Base-by-base conservation (phyloP, 2,113 vertebrate species). In the Istiophorus platypterus region DNA sequence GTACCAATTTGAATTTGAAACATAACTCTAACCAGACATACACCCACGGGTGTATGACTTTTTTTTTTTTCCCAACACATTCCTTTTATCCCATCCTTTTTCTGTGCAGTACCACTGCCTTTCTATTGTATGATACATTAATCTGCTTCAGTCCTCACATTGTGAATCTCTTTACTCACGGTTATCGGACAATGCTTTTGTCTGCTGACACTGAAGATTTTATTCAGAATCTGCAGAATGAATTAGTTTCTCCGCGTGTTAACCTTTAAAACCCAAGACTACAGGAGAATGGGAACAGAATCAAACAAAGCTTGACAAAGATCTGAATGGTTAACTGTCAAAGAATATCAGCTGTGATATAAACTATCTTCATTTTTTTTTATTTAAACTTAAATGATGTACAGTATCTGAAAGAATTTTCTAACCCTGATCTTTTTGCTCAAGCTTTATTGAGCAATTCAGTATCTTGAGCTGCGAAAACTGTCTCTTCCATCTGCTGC, bases 111-210 rank as follows among this genome's bases (percentile, higher is more conserved):
- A 67, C 61, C 18, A 14, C 71, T 27, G 74, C 49, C 67, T 51
- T 61, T 39, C 29, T 68, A 58, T 79, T 76, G 75, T 82, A 64
- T 10, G 27, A 64, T 52, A 64, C 64, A 54, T 58, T 81, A 80
- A 90, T 86, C 83, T 86, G 64, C 78, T 57, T 83, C 70, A 77
- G 61, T 84, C 78, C 84, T 68, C 64, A 45, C 37, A 84, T 14
- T 57, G 70, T 81, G 77, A 66, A 26, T 39, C 66, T 26, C 56
- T 68, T 65, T 45, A 54, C 57, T 82, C 24, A 27, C 13, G 5
- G 45, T 59, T 80, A 67, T 42, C 31, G 10, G 54, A 82, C 76
- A 72, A 72, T n/a, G 65, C 76, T 54, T 88, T 80, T 82, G 49
- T 80, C 57, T 77, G 65, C 37, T 7, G 22, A 72, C 57, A 68